These are phyloP conservation scores for Canis aureus DNA, from an alignment of 2,113 vertebrate genomes.

Conservation along the genomic window DNA sequence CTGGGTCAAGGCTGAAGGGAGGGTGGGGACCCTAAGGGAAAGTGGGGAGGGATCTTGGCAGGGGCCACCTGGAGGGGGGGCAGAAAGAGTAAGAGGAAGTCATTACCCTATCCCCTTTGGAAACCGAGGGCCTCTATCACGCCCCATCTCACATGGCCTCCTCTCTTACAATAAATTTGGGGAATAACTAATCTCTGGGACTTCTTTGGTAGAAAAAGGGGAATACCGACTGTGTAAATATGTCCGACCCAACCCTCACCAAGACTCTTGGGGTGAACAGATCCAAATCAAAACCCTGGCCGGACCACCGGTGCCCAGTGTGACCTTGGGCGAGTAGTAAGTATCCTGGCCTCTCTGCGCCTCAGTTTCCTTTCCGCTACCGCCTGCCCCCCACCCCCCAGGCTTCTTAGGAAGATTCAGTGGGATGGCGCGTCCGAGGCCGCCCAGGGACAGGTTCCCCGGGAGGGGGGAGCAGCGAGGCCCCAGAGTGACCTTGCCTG, in stretches of 20 bases:
- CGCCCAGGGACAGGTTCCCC: background rate
- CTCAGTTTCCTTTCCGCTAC: background rate
- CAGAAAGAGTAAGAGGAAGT: background rate
- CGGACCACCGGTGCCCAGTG: rapidly evolving
- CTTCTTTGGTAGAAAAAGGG: background rate
- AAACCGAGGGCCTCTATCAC: background rate
- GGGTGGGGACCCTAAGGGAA: background rate
- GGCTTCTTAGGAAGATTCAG: background rate
- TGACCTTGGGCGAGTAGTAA: background rate
- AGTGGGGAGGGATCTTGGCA: background rate
- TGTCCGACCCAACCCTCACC: background rate
- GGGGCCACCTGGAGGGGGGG: rapidly evolving
- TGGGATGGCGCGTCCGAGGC: background rate
- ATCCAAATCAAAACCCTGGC: background rate
- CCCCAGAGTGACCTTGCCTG: background rate
- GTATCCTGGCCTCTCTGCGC: background rate
- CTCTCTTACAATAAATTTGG: constrained; percentile 1
- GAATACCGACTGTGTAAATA: background rate
- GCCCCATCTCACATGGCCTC: background rate
- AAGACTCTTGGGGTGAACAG: background rate
- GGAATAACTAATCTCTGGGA: background rate
- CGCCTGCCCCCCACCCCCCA: background rate
- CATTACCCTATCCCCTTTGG: background rate
- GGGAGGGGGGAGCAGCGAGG: background rate
- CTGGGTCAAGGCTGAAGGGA: background rate